phyloP scores from a whole-genome alignment of 2,113 vertebrate species.

The Salvelinus sp. region DNA sequence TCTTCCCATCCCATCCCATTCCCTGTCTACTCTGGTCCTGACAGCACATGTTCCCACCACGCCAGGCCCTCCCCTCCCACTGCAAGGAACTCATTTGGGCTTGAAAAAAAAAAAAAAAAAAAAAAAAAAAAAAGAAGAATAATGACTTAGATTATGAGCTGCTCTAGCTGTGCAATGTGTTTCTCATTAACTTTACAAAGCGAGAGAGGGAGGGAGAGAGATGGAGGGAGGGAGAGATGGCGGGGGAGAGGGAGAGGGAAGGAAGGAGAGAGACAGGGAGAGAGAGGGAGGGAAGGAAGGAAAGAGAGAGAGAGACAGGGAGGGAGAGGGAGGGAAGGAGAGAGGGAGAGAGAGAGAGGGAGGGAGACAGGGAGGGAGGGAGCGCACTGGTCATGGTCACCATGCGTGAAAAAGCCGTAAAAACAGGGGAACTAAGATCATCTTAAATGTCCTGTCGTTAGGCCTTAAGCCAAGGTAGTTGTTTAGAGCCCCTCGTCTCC shows the following conservation, averaged over 20 bases:
- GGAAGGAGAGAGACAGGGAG: neutral
- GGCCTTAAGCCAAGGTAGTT: neutral
- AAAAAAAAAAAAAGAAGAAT: neutral
- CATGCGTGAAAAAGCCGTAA: neutral
- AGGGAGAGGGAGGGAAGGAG: too few relatives aligned
- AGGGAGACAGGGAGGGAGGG: too few relatives aligned
- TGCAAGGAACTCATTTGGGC: conserved; percentile 61
- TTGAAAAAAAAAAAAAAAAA: neutral
- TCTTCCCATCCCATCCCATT: neutral
- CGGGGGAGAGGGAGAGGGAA: too few relatives aligned
- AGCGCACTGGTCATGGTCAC: neutral
- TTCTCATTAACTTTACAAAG: conserved; percentile 18
- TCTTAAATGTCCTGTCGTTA: neutral
- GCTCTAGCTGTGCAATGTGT: conserved; percentile 17
- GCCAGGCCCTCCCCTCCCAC: conserved; percentile 7
- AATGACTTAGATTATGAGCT: conserved; percentile 57
- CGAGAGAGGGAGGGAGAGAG: neutral
- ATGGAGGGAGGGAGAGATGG: too few relatives aligned
- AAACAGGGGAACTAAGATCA: conserved; percentile 2
- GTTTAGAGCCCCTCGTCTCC: too few relatives aligned
- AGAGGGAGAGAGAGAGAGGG: too few relatives aligned
- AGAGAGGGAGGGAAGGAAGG: too few relatives aligned
- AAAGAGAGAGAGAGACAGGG: neutral
- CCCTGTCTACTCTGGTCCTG: conserved; percentile 11
- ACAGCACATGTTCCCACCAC: conserved; percentile 49